phyloP scores from a whole-genome alignment of 2,888 invertebrate genomes.

The Tachina lurida region DNA sequence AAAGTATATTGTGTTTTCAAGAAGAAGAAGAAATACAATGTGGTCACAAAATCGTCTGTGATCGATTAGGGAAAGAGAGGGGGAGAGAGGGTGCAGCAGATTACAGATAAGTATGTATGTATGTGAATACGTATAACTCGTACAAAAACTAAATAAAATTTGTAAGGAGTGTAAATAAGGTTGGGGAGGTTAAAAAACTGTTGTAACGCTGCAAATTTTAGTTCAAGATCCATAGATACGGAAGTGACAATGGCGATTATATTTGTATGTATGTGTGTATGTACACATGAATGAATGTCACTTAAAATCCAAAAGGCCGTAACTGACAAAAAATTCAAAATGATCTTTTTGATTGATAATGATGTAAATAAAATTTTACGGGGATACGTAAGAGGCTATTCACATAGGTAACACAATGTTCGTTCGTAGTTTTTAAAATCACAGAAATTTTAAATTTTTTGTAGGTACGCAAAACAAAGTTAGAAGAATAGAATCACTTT shows the following conservation, averaged over 20 bases:
- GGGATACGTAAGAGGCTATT: too few relatives aligned
- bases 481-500: too few relatives aligned
- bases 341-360: too few relatives aligned
- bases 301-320: too few relatives aligned
- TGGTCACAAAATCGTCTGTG: not conserved
- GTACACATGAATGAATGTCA: not conserved
- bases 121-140: too few relatives aligned
- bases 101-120: not conserved
- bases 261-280: slow-evolving; percentile 9
- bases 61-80: not conserved
- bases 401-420: too few relatives aligned
- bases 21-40: not conserved
- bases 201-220: slow-evolving; percentile 46
- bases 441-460: too few relatives aligned
- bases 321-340: too few relatives aligned
- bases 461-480: too few relatives aligned
- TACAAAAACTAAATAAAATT: not conserved
- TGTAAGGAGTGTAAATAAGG: not conserved
- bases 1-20: slow-evolving; percentile 6
- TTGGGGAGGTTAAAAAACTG: slow-evolving; percentile 17
- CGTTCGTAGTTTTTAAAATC: too few relatives aligned
- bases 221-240: slow-evolving; percentile 66
- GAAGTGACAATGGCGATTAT: slow-evolving; percentile 63
- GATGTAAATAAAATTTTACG: too few relatives aligned
- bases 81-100: not conserved